These are phyloP conservation scores for Cheilosia scutellata DNA, from an alignment of 2,888 invertebrate species.

Conservation along the genomic window DNA sequence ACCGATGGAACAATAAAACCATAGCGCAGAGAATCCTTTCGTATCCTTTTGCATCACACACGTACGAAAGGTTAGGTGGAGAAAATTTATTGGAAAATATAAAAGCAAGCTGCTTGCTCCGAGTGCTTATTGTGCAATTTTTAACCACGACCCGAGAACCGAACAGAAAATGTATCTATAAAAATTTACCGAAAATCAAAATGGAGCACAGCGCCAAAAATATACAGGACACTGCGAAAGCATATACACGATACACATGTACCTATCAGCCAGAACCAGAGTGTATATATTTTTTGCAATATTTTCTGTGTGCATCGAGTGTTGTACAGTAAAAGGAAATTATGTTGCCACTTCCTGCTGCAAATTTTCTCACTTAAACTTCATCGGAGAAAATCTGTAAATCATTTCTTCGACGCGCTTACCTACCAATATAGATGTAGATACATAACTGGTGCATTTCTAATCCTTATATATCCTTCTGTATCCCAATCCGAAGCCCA, in stretches of 20 bases:
- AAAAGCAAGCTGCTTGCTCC: slow-evolving; percentile 68
- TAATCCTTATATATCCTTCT: slow-evolving; percentile 35
- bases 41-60: slow-evolving; percentile 66
- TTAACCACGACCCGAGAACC: slow-evolving; percentile 61
- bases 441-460: slow-evolving; percentile 33
- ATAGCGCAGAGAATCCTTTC: slow-evolving; percentile 46
- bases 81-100: slow-evolving; percentile 73
- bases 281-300: slow-evolving; percentile 7
- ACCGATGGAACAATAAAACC: slow-evolving; percentile 66
- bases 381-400: slow-evolving; percentile 70
- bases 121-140: slow-evolving; percentile 74
- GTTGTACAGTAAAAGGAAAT: slow-evolving; percentile 64
- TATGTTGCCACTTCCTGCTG: slow-evolving; percentile 75
- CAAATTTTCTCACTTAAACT: slow-evolving; percentile 75
- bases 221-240: slow-evolving; percentile 46
- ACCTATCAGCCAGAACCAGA: slow-evolving; percentile 10
- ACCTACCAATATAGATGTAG: slow-evolving; percentile 2
- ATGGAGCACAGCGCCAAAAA: slow-evolving; percentile 49
- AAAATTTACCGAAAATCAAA: slow-evolving; percentile 65
- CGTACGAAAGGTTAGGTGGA: slow-evolving; percentile 66
- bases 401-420: slow-evolving; percentile 64
- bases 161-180: slow-evolving; percentile 64
- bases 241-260: slow-evolving; percentile 32
- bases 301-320: slow-evolving; percentile 53
- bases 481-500: slow-evolving; percentile 9